Conservation (phyloP, 2,113 vertebrate genomes). For the Azemiops feae region DNA sequence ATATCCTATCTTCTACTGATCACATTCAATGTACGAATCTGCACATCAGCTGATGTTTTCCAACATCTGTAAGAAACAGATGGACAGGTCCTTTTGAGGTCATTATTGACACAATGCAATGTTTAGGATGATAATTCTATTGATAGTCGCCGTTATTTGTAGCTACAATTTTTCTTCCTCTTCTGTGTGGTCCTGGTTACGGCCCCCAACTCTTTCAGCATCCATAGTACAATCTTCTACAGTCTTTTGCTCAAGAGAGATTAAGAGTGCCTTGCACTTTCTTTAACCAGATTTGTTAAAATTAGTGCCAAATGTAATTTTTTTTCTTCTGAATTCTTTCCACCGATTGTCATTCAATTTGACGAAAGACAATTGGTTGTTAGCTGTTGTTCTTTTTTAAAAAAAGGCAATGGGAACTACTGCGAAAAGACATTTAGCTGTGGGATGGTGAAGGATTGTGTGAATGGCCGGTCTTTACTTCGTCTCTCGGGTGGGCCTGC, state of each 20-base stretch:
- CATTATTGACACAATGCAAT: neutral
- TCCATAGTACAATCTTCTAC: no score
- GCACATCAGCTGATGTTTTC: neutral
- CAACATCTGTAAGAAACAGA: neutral
- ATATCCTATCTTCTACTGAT: neutral
- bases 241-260: neutral
- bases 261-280: neutral
- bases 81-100: neutral
- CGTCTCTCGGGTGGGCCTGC: no score
- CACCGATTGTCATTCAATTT: neutral
- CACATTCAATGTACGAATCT: constrained; percentile 1
- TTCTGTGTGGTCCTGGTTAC: neutral
- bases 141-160: neutral
- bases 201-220: neutral
- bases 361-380: neutral
- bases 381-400: neutral
- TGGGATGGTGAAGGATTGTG: neutral
- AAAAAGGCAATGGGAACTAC: neutral
- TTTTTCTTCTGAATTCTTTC: neutral
- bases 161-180: neutral
- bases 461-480: neutral
- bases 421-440: neutral
- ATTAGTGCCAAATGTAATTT: neutral
- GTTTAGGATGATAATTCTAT: neutral
- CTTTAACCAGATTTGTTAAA: neutral